Evolutionary conservation across 2,888 invertebrate species (phyloP).

Genomic region (Halictus quadricinctus): DNA sequence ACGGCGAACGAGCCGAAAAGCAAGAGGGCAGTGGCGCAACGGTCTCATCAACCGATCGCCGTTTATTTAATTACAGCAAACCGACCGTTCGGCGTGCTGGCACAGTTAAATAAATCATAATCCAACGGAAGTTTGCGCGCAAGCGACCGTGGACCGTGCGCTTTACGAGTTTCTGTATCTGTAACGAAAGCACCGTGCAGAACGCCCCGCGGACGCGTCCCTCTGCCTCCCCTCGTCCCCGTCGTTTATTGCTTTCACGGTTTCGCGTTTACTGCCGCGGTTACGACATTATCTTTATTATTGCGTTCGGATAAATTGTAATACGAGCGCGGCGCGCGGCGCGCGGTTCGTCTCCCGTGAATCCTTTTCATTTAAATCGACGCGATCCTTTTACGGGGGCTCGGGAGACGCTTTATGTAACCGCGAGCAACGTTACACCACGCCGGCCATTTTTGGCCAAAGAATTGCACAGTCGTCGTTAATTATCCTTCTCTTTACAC

Average conservation of each 20-base stretch:
- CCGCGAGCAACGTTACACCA: constrained; percentile 55
- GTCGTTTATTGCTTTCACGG: background rate
- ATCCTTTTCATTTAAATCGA: constrained; percentile 67
- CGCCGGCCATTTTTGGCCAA: constrained; percentile 63
- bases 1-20: background rate
- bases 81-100: background rate
- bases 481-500: constrained; percentile 61
- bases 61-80: constrained; percentile 7
- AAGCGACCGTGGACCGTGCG: constrained; percentile 26
- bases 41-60: background rate
- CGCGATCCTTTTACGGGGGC: constrained; percentile 70
- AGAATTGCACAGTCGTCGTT: constrained; percentile 56
- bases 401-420: constrained; percentile 61
- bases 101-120: constrained; percentile 27
- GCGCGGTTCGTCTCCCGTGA: constrained; percentile 12
- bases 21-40: background rate
- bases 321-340: background rate
- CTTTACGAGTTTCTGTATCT: constrained; percentile 20
- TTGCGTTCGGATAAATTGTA: constrained; percentile 33
- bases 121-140: constrained; percentile 20
- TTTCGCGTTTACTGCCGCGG: background rate
- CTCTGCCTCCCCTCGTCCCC: background rate
- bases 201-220: background rate
- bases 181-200: background rate
- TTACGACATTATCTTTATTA: constrained; percentile 40